phyloP scores from a whole-genome alignment of 2,113 vertebrate species.

The Argyrosomus japonicus region DNA sequence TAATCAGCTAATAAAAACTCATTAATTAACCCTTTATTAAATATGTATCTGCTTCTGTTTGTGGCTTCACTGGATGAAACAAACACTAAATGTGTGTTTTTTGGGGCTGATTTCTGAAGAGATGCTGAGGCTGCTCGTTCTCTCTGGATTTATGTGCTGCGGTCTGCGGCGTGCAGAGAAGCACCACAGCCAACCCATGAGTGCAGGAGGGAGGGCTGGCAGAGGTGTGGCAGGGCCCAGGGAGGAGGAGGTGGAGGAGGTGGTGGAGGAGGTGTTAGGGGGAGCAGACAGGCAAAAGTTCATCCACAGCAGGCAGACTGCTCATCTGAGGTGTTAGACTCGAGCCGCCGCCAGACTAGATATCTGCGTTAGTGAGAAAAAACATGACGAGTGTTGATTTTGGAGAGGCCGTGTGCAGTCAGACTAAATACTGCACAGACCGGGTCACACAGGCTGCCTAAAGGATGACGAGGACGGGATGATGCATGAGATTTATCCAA shows the following conservation, averaged over 20 bases:
- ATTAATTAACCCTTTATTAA: conserved; percentile 3
- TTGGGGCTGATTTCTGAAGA: conserved; percentile 20
- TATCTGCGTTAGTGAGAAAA: conserved; percentile 49
- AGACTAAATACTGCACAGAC: background rate
- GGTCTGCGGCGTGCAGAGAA: conserved; percentile 48
- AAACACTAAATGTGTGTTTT: conserved; percentile 12
- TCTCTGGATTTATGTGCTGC: conserved; percentile 55
- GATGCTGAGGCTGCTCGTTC: conserved; percentile 19
- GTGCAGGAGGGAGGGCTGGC: conserved; percentile 28
- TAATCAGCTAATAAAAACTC: background rate
- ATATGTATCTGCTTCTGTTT: conserved; percentile 23
- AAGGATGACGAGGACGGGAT: no score
- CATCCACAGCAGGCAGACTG: conserved; percentile 42
- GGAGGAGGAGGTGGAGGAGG: conserved; percentile 6
- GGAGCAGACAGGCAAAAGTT: conserved; percentile 73
- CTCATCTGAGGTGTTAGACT: conserved; percentile 48
- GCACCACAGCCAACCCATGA: conserved; percentile 14
- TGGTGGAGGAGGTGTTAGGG: conserved; percentile 1
- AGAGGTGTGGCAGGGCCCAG: conserved; percentile 22
- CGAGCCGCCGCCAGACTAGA: conserved; percentile 32
- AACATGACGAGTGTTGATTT: conserved; percentile 66
- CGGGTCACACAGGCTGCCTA: no score
- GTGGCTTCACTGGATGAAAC: conserved; percentile 1
- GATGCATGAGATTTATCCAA: no score
- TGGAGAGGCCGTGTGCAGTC: conserved; percentile 62